Conservation (phyloP, 2,888 invertebrate genomes). For the Epistrophe eligans region DNA sequence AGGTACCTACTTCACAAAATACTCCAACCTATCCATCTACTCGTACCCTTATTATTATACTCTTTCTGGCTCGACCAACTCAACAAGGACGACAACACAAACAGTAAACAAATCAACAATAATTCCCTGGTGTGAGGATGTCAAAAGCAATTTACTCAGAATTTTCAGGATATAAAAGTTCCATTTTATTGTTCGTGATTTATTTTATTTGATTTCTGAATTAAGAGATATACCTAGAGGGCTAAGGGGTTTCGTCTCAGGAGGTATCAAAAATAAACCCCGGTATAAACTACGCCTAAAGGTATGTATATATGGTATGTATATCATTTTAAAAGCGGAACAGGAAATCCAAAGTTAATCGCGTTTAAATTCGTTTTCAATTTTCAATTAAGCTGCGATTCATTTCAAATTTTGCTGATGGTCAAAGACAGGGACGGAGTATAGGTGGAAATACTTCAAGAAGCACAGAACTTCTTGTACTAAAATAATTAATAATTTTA, state of each 20-base stretch:
- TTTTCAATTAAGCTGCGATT: constrained; percentile 62
- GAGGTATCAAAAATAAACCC: constrained; percentile 6
- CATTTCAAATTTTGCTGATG: constrained; percentile 15
- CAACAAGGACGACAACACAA: constrained; percentile 28
- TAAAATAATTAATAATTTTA: too few species aligned
- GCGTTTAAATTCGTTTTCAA: constrained; percentile 36
- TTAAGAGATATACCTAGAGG: constrained; percentile 26
- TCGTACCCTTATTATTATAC: not conserved
- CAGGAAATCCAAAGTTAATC: constrained; percentile 40
- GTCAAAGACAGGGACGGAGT: not conserved
- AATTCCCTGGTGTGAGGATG: constrained; percentile 59
- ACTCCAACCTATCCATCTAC: not conserved
- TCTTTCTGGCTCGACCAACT: not conserved
- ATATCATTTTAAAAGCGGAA: constrained; percentile 23
- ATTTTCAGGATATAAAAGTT: constrained; percentile 45
- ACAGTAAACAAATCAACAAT: constrained; percentile 70
- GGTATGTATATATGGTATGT: not conserved
- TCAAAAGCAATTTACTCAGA: constrained; percentile 68
- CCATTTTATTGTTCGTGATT: constrained; percentile 71
- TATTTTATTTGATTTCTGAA: constrained; percentile 72
- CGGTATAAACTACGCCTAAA: not conserved
- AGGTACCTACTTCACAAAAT: constrained; percentile 1
- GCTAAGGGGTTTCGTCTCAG: too few species aligned
- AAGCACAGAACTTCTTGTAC: too few species aligned
- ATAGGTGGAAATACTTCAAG: too few species aligned